Conservation (phyloP, 2,797 vertebrate species). For the Takifugu rubripes region DNA sequence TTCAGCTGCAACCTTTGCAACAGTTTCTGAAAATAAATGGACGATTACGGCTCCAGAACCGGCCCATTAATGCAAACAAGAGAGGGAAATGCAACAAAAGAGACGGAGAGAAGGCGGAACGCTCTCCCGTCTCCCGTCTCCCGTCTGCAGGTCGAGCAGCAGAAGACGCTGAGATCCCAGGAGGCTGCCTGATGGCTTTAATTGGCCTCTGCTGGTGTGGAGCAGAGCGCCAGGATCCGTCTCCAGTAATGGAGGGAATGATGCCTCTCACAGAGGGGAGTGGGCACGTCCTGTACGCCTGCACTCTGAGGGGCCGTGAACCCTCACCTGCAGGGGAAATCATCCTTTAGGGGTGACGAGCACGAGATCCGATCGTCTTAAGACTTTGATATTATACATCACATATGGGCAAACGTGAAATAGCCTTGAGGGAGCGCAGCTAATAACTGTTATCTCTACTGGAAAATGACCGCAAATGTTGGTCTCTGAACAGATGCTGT, state of each 20-base stretch:
- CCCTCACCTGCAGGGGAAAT: constrained; percentile 8
- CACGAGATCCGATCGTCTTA: too few relatives aligned
- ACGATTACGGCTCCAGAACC: not conserved
- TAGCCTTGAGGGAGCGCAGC: constrained; percentile 22
- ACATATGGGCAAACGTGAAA: constrained; percentile 23
- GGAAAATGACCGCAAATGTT: constrained; percentile 59
- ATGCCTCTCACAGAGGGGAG: constrained; percentile 12
- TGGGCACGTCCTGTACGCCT: not conserved
- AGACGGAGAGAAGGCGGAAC: not conserved
- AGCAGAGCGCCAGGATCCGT: constrained; percentile 43
- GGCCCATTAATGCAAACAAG: constrained; percentile 6
- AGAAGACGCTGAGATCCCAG: constrained; percentile 37
- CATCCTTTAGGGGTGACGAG: constrained; percentile 8
- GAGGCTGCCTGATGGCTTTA: constrained; percentile 54
- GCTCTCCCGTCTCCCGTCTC: constrained; percentile 8
- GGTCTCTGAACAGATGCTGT: constrained; percentile 69
- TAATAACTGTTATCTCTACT: constrained; percentile 26
- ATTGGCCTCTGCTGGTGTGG: constrained; percentile 60
- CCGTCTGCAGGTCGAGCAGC: constrained; percentile 19
- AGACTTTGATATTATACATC: not conserved
- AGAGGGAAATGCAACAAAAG: not conserved
- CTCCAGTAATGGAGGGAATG: constrained; percentile 35
- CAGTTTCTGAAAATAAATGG: not conserved
- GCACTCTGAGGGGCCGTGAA: not conserved
- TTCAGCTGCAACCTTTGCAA: too few relatives aligned